phyloP scores from a whole-genome alignment of 2,113 vertebrate genomes.

The Zosterops borbonicus region DNA sequence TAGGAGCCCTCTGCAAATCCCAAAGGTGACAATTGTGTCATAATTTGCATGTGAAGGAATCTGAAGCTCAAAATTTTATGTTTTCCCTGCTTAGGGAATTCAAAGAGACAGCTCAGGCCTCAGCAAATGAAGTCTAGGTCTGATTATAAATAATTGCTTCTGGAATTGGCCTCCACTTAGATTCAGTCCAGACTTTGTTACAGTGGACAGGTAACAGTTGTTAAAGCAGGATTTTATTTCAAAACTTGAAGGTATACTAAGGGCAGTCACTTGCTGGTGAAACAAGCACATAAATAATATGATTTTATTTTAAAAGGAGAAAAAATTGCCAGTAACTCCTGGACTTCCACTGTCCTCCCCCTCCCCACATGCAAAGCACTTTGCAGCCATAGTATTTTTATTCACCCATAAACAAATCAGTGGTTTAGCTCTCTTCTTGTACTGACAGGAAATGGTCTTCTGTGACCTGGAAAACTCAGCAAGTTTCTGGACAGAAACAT shows the following conservation, averaged over 20 bases:
- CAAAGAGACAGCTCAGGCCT: neutral
- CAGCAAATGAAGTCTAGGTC: neutral
- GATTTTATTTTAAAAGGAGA: neutral
- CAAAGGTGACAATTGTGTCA: neutral
- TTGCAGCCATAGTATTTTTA: constrained; percentile 33
- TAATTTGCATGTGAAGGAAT: neutral
- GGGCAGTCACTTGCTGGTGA: neutral
- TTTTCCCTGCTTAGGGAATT: neutral
- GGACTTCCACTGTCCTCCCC: neutral
- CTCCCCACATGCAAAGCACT: neutral
- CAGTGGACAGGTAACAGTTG: neutral
- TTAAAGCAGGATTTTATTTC: neutral
- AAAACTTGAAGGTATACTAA: neutral
- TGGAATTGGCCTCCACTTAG: neutral
- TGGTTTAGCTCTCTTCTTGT: constrained; percentile 10
- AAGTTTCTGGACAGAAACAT: neutral
- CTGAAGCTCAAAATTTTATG: neutral
- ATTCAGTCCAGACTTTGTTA: neutral
- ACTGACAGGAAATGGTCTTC: constrained; percentile 20
- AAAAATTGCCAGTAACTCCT: neutral
- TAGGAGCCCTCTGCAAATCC: neutral
- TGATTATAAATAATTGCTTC: neutral
- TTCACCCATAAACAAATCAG: constrained; percentile 35
- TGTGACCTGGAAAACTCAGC: constrained; percentile 49
- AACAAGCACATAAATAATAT: neutral